Percentiles rank a stretch among this genome's conserved stretches.
Evolutionary conservation across 2,113 vertebrate species (phyloP).

Genomic region (Edolisoma coerulescens): DNA sequence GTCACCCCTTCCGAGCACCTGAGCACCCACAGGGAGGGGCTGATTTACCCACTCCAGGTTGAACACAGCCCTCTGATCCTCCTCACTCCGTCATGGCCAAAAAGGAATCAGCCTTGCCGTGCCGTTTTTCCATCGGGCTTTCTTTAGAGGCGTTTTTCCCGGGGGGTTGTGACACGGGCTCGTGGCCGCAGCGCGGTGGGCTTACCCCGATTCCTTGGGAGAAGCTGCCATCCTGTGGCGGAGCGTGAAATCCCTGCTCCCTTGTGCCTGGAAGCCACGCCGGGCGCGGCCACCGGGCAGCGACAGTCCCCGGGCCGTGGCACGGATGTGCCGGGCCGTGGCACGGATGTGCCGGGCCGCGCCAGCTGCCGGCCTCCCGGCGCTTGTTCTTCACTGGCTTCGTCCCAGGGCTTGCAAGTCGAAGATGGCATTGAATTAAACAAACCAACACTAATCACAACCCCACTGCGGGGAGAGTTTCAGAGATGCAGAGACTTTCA

Average conservation of each 20-base stretch:
- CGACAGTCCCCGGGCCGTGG: too few relatives aligned
- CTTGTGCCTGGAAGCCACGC: accelerated
- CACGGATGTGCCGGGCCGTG: too few relatives aligned
- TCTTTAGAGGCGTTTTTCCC: background rate
- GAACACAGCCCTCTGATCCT: background rate
- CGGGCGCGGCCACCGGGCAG: background rate
- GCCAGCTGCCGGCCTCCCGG: background rate
- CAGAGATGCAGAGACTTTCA: background rate
- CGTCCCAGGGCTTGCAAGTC: background rate
- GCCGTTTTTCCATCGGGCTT: background rate
- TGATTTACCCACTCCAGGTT: background rate
- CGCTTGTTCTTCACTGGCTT: accelerated
- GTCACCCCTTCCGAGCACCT: background rate
- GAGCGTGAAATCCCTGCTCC: background rate
- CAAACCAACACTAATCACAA: background rate
- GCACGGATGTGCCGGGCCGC: background rate
- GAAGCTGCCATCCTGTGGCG: slow-evolving; percentile 65
- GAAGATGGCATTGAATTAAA: background rate
- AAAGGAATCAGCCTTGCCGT: background rate
- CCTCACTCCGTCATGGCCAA: background rate
- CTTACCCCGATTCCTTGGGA: background rate
- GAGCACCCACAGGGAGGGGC: background rate
- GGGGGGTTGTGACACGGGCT: background rate
- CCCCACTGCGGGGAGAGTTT: accelerated
- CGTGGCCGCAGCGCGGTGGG: background rate